These are phyloP conservation scores for Andrena hattorfiana DNA, from an alignment of 2,888 invertebrate genomes.

Conservation along the genomic window DNA sequence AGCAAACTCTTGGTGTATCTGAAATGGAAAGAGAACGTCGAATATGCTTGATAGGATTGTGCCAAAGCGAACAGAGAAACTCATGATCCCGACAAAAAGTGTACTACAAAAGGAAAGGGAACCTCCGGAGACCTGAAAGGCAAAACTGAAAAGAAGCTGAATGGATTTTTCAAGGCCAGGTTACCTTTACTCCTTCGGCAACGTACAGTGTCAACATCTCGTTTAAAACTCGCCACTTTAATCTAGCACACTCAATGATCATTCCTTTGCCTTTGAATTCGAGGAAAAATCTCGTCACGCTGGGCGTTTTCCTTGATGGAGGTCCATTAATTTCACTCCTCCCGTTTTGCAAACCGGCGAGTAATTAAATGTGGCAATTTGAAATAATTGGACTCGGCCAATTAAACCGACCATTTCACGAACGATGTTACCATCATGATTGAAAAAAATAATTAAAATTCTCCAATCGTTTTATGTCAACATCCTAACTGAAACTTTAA, in stretches of 20 bases:
- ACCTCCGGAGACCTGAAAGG: not conserved
- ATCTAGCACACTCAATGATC: slow-evolving; percentile 12
- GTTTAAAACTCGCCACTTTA: slow-evolving; percentile 12
- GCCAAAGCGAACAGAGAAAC: not conserved
- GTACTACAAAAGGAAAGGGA: slow-evolving; percentile 6
- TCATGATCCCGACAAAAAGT: not conserved
- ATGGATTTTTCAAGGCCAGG: slow-evolving; percentile 2
- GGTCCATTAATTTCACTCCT: slow-evolving; percentile 4
- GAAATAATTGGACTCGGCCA: not conserved
- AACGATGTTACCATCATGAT: no score
- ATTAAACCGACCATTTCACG: not conserved
- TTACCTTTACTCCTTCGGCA: not conserved
- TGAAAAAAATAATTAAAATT: no score
- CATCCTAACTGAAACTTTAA: no score
- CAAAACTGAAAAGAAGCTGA: not conserved
- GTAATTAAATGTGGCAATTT: not conserved
- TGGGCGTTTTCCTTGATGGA: not conserved
- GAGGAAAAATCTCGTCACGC: not conserved
- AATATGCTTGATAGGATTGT: not conserved
- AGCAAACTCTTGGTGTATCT: no score
- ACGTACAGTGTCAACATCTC: slow-evolving; percentile 10
- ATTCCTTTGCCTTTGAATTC: not conserved
- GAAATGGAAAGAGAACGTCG: not conserved
- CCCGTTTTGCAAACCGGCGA: not conserved
- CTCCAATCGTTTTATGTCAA: no score